phyloP scores from a whole-genome alignment of 2,113 vertebrate genomes.

The Coregonus clupeaformis region DNA sequence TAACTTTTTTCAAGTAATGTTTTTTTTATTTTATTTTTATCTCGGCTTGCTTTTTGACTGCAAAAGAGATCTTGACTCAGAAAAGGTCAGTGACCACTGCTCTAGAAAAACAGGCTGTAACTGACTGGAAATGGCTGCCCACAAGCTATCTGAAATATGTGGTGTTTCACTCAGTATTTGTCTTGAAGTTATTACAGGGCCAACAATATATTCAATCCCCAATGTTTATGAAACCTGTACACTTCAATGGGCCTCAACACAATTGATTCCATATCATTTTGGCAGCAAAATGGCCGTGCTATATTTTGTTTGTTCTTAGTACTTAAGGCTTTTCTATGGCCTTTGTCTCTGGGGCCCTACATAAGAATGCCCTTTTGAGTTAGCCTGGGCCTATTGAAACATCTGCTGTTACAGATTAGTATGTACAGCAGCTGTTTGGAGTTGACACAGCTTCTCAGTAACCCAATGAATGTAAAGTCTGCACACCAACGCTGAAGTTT shows the following conservation, averaged over 20 bases:
- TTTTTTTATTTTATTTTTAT: too few species aligned
- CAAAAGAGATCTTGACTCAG: too few species aligned
- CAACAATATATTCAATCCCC: constrained; percentile 9
- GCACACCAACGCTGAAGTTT: too few species aligned
- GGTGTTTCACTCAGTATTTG: not conserved
- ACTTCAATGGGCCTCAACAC: constrained; percentile 18
- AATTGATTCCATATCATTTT: constrained; percentile 24
- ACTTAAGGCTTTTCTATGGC: constrained; percentile 46
- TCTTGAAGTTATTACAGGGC: constrained; percentile 2
- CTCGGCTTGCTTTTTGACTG: too few species aligned
- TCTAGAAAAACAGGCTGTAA: not conserved
- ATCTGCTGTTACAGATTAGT: not conserved
- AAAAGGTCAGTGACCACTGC: not conserved
- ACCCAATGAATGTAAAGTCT: too few species aligned
- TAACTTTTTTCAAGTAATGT: too few species aligned
- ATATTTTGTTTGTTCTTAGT: constrained; percentile 25
- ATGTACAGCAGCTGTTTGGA: not conserved
- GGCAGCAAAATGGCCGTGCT: constrained; percentile 21
- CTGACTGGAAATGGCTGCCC: not conserved
- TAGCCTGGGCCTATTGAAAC: not conserved
- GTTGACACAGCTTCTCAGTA: not conserved
- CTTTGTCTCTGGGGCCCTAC: constrained; percentile 39
- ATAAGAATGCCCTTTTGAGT: constrained; percentile 47
- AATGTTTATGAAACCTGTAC: constrained; percentile 9
- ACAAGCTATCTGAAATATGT: not conserved